Percentiles rank a stretch among this genome's conserved stretches.
Conservation (phyloP, 2,797 vertebrate species). For the Euphonia xanthogaster region DNA sequence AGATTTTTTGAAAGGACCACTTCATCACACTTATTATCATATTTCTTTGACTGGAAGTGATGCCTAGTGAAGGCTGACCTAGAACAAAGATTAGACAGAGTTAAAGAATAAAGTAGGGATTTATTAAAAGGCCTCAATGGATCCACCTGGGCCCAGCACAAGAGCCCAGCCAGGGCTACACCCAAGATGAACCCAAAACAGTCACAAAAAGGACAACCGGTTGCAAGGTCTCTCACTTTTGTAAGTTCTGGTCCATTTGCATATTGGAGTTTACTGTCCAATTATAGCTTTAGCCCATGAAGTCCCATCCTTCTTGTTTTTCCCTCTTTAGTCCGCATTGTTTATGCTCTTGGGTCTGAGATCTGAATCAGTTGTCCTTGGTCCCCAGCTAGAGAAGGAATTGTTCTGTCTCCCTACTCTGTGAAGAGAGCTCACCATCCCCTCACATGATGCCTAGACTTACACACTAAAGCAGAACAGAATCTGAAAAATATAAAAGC, state of each 20-base stretch:
- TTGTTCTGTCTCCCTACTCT: background rate
- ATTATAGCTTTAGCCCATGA: fast-evolving
- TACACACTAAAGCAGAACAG: background rate
- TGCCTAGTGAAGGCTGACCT: background rate
- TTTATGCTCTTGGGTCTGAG: background rate
- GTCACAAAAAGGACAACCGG: fast-evolving
- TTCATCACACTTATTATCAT: background rate
- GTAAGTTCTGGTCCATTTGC: background rate
- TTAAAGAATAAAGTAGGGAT: background rate
- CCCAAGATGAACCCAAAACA: background rate
- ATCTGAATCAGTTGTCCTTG: background rate
- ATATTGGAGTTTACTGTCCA: background rate
- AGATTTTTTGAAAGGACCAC: background rate
- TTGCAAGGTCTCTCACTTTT: fast-evolving
- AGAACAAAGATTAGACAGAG: background rate
- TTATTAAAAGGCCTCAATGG: background rate
- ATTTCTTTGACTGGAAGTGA: background rate
- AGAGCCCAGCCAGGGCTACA: too few relatives aligned
- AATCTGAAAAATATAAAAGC: background rate
- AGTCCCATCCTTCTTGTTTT: background rate
- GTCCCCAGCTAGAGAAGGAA: background rate
- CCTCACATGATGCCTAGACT: fast-evolving
- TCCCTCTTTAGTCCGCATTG: fast-evolving
- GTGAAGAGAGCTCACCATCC: background rate
- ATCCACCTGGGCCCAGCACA: background rate